These are phyloP conservation scores for Drosophila pandora DNA, from an alignment of 1,140 invertebrate species.

Conservation along the genomic window DNA sequence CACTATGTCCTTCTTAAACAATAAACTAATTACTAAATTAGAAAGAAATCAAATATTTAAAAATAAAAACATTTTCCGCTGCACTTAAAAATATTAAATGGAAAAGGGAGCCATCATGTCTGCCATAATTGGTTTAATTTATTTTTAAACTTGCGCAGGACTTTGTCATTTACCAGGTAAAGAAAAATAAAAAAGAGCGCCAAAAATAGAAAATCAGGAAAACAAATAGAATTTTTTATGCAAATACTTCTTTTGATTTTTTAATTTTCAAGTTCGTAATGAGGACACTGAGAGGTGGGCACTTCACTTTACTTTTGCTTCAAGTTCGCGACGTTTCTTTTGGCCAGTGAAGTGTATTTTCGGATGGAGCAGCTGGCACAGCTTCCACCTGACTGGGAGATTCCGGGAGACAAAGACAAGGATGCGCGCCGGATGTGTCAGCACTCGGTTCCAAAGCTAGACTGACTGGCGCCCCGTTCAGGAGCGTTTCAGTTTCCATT, in stretches of 20 bases:
- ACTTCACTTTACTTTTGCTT: slow-evolving; percentile 55
- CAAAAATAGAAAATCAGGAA: slow-evolving; percentile 45
- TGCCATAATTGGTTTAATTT: slow-evolving; percentile 64
- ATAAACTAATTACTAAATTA: slow-evolving; percentile 19
- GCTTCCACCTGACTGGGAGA: slow-evolving; percentile 45
- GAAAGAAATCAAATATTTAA: not conserved
- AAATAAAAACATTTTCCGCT: slow-evolving; percentile 26
- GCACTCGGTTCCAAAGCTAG: slow-evolving; percentile 63
- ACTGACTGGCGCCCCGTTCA: slow-evolving; percentile 49
- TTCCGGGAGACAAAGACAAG: slow-evolving; percentile 7
- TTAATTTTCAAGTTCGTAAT: not conserved
- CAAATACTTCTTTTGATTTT: slow-evolving; percentile 4
- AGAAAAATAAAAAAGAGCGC: slow-evolving; percentile 4
- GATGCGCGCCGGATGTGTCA: slow-evolving; percentile 46
- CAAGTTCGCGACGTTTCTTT: slow-evolving; percentile 12
- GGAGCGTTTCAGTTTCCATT: slow-evolving; percentile 16
- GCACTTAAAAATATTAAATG: slow-evolving; percentile 27
- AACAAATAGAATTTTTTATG: slow-evolving; percentile 3
- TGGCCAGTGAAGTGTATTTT: slow-evolving; percentile 17
- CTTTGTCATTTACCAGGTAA: slow-evolving; percentile 33
- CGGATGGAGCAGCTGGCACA: slow-evolving; percentile 24
- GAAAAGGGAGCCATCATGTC: slow-evolving; percentile 10
- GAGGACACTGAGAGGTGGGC: not conserved
- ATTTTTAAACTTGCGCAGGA: slow-evolving; percentile 67
- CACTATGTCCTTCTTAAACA: not conserved